A percentile compares a stretch with the other conserved stretches of the same genome.
Conservation (phyloP, 1,140 invertebrate genomes). For the Bradynema listronoti region DNA sequence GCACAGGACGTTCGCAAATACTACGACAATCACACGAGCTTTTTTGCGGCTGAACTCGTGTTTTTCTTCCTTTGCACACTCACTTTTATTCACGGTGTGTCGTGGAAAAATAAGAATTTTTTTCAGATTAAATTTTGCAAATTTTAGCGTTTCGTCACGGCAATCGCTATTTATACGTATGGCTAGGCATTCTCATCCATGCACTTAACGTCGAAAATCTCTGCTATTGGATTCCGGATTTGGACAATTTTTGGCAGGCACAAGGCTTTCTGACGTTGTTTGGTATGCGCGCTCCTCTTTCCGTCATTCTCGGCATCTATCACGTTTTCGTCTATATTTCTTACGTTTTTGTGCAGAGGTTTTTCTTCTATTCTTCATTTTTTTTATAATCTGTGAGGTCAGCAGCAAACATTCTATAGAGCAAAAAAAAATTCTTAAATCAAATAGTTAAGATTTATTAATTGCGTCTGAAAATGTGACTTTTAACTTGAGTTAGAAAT, state of each 20-base stretch:
- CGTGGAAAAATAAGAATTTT: constrained; percentile 2
- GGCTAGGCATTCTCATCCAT: constrained; percentile 55
- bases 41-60: constrained; percentile 58
- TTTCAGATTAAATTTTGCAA: background rate
- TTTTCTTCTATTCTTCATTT: constrained; percentile 16
- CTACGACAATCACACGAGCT: constrained; percentile 58
- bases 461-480: too few relatives aligned
- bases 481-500: too few relatives aligned
- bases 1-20: constrained; percentile 58
- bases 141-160: constrained; percentile 49
- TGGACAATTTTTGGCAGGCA: constrained; percentile 57
- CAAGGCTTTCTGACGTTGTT: constrained; percentile 55
- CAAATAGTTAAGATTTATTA: too few relatives aligned
- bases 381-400: too few relatives aligned
- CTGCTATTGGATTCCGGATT: constrained; percentile 46
- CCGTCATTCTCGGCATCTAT: constrained; percentile 51
- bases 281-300: constrained; percentile 51
- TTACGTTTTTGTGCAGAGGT: constrained; percentile 51
- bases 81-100: constrained; percentile 60
- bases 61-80: constrained; percentile 57
- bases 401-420: too few relatives aligned
- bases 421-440: too few relatives aligned
- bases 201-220: constrained; percentile 51
- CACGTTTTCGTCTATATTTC: constrained; percentile 54
- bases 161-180: constrained; percentile 47